Conservation (phyloP, 2,888 invertebrate species). For the Rugalucina vietnamica region DNA sequence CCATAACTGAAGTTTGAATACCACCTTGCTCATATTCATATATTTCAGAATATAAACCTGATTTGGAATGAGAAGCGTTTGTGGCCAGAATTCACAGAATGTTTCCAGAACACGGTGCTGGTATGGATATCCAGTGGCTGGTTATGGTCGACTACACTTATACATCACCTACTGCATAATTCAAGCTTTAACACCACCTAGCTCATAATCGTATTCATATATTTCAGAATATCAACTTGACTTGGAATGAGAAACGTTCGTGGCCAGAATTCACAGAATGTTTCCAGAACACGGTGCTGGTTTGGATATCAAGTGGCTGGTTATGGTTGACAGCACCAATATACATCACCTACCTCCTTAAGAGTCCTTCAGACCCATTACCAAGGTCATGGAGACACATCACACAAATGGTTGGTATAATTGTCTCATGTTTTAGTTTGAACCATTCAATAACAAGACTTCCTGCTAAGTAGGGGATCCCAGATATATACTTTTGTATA, state of each 20-base stretch:
- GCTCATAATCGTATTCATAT: no score
- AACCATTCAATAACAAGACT: neutral
- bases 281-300: conserved; percentile 94
- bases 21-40: no score
- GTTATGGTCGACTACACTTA: conserved; percentile 90
- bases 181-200: no score
- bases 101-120: conserved; percentile 95
- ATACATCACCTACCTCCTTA: conserved; percentile 67
- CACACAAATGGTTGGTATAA: conserved; percentile 59
- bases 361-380: conserved; percentile 11
- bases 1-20: no score
- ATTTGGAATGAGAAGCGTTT: conserved; percentile 62
- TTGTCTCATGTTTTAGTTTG: neutral
- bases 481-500: no score
- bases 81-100: conserved; percentile 91
- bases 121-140: conserved; percentile 95
- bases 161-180: no score
- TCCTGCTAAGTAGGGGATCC: neutral
- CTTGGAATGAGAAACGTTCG: conserved; percentile 61
- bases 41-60: conserved; percentile 65
- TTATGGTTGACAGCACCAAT: conserved; percentile 91
- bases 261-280: conserved; percentile 92
- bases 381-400: conserved; percentile 47
- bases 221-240: conserved; percentile 67
- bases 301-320: conserved; percentile 95